Conservation (phyloP, 2,797 vertebrate species). For the Loriculus beryllinus region DNA sequence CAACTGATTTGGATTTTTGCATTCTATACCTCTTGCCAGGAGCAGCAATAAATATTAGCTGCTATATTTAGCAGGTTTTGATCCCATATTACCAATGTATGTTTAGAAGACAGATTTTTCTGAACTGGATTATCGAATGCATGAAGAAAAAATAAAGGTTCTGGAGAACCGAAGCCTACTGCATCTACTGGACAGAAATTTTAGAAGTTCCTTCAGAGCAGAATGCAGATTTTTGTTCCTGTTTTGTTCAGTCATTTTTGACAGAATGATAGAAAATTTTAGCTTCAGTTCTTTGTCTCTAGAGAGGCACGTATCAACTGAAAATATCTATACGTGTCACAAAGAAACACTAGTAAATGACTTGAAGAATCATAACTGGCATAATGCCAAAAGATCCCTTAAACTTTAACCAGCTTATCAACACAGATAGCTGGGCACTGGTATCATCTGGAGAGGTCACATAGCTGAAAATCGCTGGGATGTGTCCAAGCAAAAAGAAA, state of each 20-base stretch:
- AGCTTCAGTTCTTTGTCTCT: neutral
- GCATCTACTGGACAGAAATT: neutral
- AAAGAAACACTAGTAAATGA: neutral
- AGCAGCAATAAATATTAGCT: neutral
- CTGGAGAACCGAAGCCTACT: neutral
- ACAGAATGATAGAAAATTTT: conserved; percentile 11
- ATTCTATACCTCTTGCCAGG: neutral
- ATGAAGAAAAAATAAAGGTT: neutral
- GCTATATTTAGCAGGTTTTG: neutral
- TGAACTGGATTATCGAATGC: neutral
- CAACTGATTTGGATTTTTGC: neutral
- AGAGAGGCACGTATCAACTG: neutral
- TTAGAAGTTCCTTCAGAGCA: neutral
- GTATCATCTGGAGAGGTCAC: neutral
- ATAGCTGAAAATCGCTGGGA: neutral
- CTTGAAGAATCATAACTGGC: neutral
- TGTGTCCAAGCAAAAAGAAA: neutral
- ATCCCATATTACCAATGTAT: neutral
- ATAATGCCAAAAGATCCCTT: neutral
- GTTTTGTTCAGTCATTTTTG: neutral
- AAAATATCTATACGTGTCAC: neutral
- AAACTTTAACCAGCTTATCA: neutral
- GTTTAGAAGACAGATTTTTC: neutral
- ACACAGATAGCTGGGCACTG: neutral
- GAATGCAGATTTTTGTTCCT: neutral